phyloP scores from a whole-genome alignment of 2,113 vertebrate species.

The Thalassarche chlororhynchos region DNA sequence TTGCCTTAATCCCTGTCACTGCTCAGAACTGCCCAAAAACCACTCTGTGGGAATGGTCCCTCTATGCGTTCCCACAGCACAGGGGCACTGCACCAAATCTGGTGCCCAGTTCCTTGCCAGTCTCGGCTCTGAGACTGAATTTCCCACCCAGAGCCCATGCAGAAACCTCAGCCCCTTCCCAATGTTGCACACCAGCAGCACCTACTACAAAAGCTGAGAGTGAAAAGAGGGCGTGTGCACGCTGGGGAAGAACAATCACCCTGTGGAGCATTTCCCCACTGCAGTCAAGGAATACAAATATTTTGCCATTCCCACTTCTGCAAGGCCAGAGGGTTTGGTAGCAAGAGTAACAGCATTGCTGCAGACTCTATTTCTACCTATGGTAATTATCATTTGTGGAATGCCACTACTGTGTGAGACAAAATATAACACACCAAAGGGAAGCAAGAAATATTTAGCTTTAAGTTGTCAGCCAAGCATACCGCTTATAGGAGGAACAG shows the following conservation, averaged over 20 bases:
- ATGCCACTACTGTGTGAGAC: background rate
- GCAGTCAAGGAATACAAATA: background rate
- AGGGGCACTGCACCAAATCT: background rate
- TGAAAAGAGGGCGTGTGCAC: accelerated
- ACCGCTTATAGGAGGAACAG: background rate
- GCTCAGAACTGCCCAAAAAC: background rate
- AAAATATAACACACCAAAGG: background rate
- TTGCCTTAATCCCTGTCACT: background rate
- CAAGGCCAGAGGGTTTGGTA: background rate
- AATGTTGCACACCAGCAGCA: background rate
- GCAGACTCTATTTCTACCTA: background rate
- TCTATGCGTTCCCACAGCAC: background rate
- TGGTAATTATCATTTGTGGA: background rate
- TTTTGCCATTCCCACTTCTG: background rate
- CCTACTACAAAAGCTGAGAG: background rate
- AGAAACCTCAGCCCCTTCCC: background rate
- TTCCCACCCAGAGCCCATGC: background rate
- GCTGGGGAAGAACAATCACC: background rate
- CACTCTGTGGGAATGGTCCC: background rate
- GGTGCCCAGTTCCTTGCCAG: background rate
- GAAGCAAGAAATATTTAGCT: background rate
- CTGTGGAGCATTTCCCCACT: background rate
- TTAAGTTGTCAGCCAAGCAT: background rate
- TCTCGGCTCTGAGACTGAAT: background rate
- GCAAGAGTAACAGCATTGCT: background rate